A percentile compares a stretch with the other conserved stretches of the same genome.
Conservation (phyloP, 2,113 vertebrate species). For the Typhlomys cinereus region DNA sequence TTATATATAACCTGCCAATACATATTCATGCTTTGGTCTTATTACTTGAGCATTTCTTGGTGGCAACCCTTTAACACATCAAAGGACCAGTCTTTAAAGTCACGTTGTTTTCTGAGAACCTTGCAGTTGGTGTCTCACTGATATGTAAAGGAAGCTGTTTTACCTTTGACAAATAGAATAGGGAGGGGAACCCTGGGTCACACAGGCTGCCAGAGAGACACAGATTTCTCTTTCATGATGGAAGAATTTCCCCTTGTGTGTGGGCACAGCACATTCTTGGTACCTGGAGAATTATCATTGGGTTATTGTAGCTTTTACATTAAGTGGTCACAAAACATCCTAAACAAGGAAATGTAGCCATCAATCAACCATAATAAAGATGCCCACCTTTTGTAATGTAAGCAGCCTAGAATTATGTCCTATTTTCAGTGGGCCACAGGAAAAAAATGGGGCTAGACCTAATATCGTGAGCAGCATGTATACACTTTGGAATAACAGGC, state of each 20-base stretch:
- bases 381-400: fast-evolving
- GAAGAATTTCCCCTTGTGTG: neutral
- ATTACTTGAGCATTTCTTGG: slow-evolving; percentile 17
- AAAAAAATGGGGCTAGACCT: no score
- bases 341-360: neutral
- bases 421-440: no score
- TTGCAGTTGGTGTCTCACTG: neutral
- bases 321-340: neutral
- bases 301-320: neutral
- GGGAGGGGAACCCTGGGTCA: neutral
- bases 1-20: slow-evolving; percentile 61
- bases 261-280: neutral
- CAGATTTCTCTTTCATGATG: neutral
- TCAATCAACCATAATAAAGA: neutral
- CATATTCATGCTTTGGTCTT: slow-evolving; percentile 56
- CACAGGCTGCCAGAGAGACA: fast-evolving
- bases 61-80: slow-evolving; percentile 37
- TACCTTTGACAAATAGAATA: neutral
- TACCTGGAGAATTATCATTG: neutral
- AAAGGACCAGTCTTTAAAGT: slow-evolving; percentile 20
- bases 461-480: neutral
- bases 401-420: no score
- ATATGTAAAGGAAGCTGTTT: neutral
- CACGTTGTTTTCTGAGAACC: slow-evolving; percentile 3
- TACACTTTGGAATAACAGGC: neutral